A percentile compares a stretch with the other conserved stretches of the same genome.
phyloP scores from a whole-genome alignment of 2,888 invertebrate species.

The Hemistola chrysoprasaria region DNA sequence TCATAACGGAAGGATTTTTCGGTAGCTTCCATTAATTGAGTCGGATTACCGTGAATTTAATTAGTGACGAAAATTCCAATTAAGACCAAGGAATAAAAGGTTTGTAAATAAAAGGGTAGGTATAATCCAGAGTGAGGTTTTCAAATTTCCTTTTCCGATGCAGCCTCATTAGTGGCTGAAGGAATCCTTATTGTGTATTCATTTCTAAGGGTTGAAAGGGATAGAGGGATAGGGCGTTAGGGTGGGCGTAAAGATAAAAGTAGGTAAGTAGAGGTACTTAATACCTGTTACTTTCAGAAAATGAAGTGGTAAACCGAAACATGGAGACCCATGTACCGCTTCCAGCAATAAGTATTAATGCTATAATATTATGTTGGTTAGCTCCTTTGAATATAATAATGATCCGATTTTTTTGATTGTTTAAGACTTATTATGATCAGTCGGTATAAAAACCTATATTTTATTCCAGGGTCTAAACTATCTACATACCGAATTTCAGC shows the following conservation, averaged over 20 bases:
- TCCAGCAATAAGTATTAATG: too few relatives aligned
- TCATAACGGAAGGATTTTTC: background rate
- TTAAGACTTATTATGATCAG: too few relatives aligned
- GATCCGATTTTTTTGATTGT: too few relatives aligned
- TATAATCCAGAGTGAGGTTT: constrained; percentile 7
- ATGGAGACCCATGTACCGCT: too few relatives aligned
- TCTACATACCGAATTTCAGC: too few relatives aligned
- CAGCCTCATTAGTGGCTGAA: constrained; percentile 13
- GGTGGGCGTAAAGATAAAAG: too few relatives aligned
- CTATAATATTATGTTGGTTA: too few relatives aligned
- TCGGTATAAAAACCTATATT: constrained; percentile 6
- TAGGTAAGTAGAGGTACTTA: too few relatives aligned
- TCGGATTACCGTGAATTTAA: constrained; percentile 12
- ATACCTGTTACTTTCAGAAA: too few relatives aligned
- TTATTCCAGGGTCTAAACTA: constrained; percentile 2
- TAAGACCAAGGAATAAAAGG: constrained; percentile 13
- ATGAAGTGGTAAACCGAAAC: too few relatives aligned
- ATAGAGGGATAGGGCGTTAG: too few relatives aligned
- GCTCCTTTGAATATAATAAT: too few relatives aligned
- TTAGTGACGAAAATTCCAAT: constrained; percentile 27
- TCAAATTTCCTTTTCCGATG: constrained; percentile 9
- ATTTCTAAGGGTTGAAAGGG: background rate
- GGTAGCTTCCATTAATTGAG: background rate
- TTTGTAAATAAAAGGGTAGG: background rate
- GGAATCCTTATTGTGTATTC: constrained; percentile 4